A percentile compares a stretch with the other conserved stretches of the same genome.
Evolutionary conservation across 2,113 vertebrate species (phyloP).

Genomic region (Alectura lathami): DNA sequence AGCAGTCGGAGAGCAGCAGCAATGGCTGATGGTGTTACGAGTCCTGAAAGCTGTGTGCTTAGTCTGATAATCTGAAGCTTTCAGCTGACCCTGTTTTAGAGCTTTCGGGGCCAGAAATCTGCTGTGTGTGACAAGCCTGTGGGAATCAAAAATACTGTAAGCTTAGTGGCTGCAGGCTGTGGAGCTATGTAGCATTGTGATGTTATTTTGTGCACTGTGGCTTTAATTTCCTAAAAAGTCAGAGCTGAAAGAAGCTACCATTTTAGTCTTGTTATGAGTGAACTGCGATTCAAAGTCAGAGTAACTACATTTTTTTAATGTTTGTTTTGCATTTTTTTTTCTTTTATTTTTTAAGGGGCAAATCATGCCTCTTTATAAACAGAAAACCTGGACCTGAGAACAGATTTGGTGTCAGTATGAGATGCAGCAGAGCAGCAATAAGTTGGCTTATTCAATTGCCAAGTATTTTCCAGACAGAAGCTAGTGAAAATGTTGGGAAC

Average conservation of each 20-base stretch:
- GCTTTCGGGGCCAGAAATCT: background rate
- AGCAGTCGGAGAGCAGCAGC: background rate
- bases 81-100: background rate
- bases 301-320: background rate
- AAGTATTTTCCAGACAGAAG: background rate
- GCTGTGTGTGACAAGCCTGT: background rate
- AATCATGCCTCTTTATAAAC: background rate
- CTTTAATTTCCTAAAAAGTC: background rate
- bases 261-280: background rate
- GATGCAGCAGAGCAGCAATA: background rate
- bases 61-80: background rate
- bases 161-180: accelerated
- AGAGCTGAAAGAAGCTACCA: background rate
- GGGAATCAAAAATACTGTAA: background rate
- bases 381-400: background rate
- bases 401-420: background rate
- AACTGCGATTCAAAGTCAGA: background rate
- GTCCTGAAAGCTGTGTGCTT: background rate
- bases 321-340: background rate
- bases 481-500: background rate
- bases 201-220: background rate
- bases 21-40: accelerated
- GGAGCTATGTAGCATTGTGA: background rate
- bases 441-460: background rate
- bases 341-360: background rate